Conservation (phyloP, 2,797 vertebrate species). For the Periophthalmus magnuspinnatus region DNA sequence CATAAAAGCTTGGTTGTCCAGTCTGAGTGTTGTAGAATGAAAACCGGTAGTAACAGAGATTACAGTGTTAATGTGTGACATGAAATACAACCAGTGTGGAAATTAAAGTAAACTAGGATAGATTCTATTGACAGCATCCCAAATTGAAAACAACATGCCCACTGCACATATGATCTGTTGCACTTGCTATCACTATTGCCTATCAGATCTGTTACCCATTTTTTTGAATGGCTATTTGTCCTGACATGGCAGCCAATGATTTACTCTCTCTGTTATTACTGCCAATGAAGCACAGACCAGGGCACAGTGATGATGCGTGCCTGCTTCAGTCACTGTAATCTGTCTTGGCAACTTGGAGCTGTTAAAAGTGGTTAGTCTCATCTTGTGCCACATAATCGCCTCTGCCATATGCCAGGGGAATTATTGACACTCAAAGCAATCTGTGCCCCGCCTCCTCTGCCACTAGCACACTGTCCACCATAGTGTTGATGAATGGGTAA, state of each 20-base stretch:
- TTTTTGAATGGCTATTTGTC: conserved; percentile 12
- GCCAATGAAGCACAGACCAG: not conserved
- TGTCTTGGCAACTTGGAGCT: conserved; percentile 20
- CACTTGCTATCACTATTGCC: not conserved
- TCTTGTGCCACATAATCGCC: conserved; percentile 32
- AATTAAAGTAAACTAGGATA: no score
- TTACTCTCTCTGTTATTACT: not conserved
- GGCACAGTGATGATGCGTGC: conserved; percentile 5
- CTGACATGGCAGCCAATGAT: conserved; percentile 1
- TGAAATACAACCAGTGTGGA: no score
- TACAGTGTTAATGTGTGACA: no score
- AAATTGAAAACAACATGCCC: not conserved
- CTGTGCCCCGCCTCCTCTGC: conserved; percentile 9
- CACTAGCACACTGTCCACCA: conserved; percentile 23
- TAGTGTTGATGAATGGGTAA: conserved; percentile 24
- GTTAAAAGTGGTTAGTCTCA: conserved; percentile 14
- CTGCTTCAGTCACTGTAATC: conserved; percentile 3
- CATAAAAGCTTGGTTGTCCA: not conserved
- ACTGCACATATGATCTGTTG: not conserved
- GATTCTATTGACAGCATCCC: not conserved
- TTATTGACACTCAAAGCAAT: conserved; percentile 46
- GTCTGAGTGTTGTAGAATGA: not conserved
- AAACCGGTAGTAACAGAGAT: no score
- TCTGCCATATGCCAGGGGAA: conserved; percentile 41
- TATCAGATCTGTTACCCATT: conserved; percentile 12